A percentile compares a stretch with the other conserved stretches of the same genome.
Evolutionary conservation across 2,888 invertebrate genomes (phyloP).

Genomic region (Cantharis rustica): DNA sequence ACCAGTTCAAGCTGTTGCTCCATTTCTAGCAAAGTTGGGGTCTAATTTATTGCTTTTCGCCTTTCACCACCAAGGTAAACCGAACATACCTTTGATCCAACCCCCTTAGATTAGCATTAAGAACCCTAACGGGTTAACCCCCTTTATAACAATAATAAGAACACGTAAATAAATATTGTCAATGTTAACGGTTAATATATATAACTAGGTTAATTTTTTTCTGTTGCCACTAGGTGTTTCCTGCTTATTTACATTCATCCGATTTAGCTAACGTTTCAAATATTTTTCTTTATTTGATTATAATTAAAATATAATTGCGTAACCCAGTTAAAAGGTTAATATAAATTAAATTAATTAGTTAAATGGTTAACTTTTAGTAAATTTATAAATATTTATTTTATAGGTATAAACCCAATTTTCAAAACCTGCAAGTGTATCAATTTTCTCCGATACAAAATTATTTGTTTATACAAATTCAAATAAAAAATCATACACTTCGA

Average conservation of each 20-base stretch:
- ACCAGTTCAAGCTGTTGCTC: constrained; percentile 5
- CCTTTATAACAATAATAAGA: constrained; percentile 14
- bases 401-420: not conserved
- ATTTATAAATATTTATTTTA: not conserved
- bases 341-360: not conserved
- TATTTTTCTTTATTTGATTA: not conserved
- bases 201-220: not conserved
- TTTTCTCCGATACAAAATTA: too few relatives aligned
- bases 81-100: constrained; percentile 37
- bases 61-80: constrained; percentile 39
- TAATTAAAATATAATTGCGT: not conserved
- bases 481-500: not conserved
- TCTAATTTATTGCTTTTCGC: constrained; percentile 35
- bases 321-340: too few relatives aligned
- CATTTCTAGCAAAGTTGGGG: constrained; percentile 16
- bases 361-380: not conserved
- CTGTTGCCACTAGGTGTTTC: not conserved
- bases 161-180: constrained; percentile 25
- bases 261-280: not conserved
- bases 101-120: constrained; percentile 34
- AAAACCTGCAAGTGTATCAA: not conserved
- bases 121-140: constrained; percentile 24
- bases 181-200: constrained; percentile 14
- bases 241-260: not conserved
- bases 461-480: not conserved